Percentiles rank a stretch among this genome's conserved stretches.
Evolutionary conservation across 1,140 invertebrate genomes (phyloP).

Genomic region (Caerostris extrusa): DNA sequence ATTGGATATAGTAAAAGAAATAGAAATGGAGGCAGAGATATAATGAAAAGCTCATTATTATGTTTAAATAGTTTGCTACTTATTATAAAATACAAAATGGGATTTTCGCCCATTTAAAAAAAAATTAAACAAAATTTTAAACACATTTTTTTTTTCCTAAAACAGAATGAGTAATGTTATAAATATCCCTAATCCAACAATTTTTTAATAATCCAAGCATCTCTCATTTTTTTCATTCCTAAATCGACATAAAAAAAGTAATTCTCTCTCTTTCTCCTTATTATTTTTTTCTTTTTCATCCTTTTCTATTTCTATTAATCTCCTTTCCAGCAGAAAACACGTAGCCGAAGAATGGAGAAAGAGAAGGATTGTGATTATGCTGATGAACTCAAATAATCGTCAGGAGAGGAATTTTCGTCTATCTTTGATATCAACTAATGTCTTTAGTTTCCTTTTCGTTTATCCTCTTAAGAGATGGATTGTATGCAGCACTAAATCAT

Average conservation of each 20-base stretch:
- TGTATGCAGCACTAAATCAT: constrained; percentile 31
- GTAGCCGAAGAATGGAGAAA: neutral
- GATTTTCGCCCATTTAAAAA: no score
- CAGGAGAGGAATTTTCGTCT: constrained; percentile 27
- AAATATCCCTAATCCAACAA: constrained; percentile 8
- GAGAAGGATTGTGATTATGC: constrained; percentile 34
- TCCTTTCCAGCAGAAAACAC: neutral
- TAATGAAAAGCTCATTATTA: no score
- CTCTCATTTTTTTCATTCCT: neutral
- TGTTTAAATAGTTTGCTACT: no score
- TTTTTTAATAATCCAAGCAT: constrained; percentile 19
- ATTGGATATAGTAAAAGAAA: no score
- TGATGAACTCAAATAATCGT: constrained; percentile 72
- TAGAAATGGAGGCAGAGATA: no score
- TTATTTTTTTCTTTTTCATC: neutral
- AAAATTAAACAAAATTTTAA: neutral
- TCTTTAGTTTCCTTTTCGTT: constrained; percentile 57
- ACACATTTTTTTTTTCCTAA: no score
- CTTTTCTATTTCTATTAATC: constrained; percentile 30
- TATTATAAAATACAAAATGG: no score
- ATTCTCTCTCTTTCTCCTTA: neutral
- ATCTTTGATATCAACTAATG: constrained; percentile 74
- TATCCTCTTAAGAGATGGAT: constrained; percentile 30
- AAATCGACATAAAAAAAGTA: constrained; percentile 12
- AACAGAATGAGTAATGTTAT: neutral